Evolutionary conservation across 2,113 vertebrate genomes (phyloP), one percentile per base, ranked within the genome.

Genomic region (Donacobius atricapilla): DNA sequence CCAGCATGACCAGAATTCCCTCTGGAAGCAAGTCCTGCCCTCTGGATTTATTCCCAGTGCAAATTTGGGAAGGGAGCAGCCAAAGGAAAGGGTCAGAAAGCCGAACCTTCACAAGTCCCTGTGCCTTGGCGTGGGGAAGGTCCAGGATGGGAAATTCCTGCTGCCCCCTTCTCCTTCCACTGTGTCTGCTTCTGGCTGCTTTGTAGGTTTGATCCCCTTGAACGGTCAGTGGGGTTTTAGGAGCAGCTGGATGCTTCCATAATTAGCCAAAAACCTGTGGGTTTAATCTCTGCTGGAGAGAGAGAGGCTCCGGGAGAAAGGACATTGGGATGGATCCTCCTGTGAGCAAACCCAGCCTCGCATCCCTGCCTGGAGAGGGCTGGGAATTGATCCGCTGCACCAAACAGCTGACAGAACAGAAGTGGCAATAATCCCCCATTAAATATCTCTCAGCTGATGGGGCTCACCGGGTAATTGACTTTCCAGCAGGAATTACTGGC

Each of bases 401-500:
- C 96, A 96, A 97, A 92, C 97, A 98, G 98, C 98, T 98, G 97
- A 97, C 97, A 95, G 81, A 92, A 96, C 97, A 98, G 94, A 90
- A 97, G 97, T 89, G 30, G 90, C 96, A 95, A 28, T 97, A 98
- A 98, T 97, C 97, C 95, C 92, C 96, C 96, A 93, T 97, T 97
- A 97, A 98, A 97, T 79, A 91, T 93, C 97, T 96, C 95, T 93
- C 96, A 87, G 88, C 90, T 64, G 64, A 87, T 96, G 93, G 96
- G 93, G 71, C 97, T 98, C 94, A 21, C 35, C 9, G 92, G 94
- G 37, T 98, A 98, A 98, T 98, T 98, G 97, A 96, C 98, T 98
- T 98, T 96, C 95, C 97, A 97, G 97, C 96, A 97, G 97, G 96
- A 98, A 98, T 98, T 98, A 97, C 91, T 97, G 97, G 83, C 97